Conservation (phyloP, 2,888 invertebrate species). For the Megalurothrips usitatus region DNA sequence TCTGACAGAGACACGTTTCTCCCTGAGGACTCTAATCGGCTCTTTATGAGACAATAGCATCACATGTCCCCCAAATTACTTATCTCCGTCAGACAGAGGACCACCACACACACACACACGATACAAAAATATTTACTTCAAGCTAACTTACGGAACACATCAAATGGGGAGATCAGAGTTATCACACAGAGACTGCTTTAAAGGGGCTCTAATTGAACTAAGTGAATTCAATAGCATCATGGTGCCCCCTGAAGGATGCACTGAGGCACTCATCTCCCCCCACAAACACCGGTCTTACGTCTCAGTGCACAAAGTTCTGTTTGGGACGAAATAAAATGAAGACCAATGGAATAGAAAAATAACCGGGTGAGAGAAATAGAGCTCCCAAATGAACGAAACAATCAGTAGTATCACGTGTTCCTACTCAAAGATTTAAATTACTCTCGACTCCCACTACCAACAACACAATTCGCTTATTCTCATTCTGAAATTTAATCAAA, state of each 20-base stretch:
- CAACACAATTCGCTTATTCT: too few relatives aligned
- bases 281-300: not conserved
- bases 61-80: slow-evolving; percentile 20
- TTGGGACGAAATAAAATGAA: too few relatives aligned
- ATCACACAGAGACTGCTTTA: not conserved
- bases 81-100: not conserved
- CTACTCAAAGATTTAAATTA: too few relatives aligned
- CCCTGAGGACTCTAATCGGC: slow-evolving; percentile 14
- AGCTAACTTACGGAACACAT: not conserved
- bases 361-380: too few relatives aligned
- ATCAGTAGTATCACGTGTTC: not conserved
- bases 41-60: not conserved
- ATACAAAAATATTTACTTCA: not conserved
- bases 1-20: not conserved
- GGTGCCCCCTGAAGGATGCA: slow-evolving; percentile 2
- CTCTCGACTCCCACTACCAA: too few relatives aligned
- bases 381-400: too few relatives aligned
- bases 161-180: not conserved
- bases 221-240: not conserved
- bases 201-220: not conserved
- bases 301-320: too few relatives aligned
- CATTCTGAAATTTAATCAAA: too few relatives aligned
- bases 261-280: not conserved
- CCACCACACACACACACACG: not conserved
- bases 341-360: too few relatives aligned